Evolutionary conservation across 2,113 vertebrate genomes (phyloP).

Genomic region (Etheostoma cragini): DNA sequence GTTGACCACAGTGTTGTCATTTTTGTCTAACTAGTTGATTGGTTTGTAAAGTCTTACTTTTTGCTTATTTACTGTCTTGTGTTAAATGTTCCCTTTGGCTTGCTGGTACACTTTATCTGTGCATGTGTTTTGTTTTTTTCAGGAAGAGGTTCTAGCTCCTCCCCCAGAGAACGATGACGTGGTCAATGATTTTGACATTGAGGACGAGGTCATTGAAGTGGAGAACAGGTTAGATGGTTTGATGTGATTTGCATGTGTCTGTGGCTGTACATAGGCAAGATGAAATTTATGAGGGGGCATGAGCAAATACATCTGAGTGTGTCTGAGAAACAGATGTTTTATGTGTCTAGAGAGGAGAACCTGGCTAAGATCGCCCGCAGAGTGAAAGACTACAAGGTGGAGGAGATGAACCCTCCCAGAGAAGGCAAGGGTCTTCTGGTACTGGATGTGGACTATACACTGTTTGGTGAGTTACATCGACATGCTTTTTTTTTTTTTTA

Average conservation of each 20-base stretch:
- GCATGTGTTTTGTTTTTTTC: conserved; percentile 43
- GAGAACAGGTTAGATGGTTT: conserved; percentile 90
- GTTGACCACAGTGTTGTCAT: background rate
- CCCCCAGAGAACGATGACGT: conserved; percentile 99
- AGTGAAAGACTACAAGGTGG: conserved; percentile 98
- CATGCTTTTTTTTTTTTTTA: background rate
- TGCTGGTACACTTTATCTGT: background rate
- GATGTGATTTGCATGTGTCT: background rate
- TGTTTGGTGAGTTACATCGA: conserved; percentile 90
- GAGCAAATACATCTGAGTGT: background rate
- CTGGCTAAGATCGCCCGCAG: conserved; percentile 96
- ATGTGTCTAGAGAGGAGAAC: conserved; percentile 92
- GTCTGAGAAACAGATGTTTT: conserved; percentile 16
- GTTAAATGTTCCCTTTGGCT: background rate
- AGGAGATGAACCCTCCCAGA: conserved; percentile 94
- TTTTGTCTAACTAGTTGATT: background rate
- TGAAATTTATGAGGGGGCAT: background rate
- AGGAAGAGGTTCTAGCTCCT: conserved; percentile 98
- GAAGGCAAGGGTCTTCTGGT: conserved; percentile 97
- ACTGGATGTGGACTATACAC: conserved; percentile 96
- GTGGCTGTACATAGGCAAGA: background rate
- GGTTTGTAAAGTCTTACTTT: background rate
- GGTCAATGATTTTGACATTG: conserved; percentile 99
- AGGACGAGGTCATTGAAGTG: conserved; percentile 98
- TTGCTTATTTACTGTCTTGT: background rate